Evolutionary conservation across 2,888 invertebrate species (phyloP).

Genomic region (Agonopterix subpropinquella): DNA sequence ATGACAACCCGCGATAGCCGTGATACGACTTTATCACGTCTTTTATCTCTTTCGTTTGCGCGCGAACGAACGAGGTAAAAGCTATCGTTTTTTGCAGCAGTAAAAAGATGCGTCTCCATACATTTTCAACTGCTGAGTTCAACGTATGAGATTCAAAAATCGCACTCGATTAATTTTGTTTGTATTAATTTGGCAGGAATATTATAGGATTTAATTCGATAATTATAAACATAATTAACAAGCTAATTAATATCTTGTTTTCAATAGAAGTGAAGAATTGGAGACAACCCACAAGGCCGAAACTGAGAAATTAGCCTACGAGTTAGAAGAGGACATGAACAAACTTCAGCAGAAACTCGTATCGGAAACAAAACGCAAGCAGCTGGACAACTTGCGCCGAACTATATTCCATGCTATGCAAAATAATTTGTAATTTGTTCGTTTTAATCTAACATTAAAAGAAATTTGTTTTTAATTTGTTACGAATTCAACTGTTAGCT

Average conservation of each 20-base stretch:
- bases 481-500: background rate
- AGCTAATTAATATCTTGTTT: too few relatives aligned
- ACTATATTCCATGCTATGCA: conserved; percentile 6
- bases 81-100: too few relatives aligned
- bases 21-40: too few relatives aligned
- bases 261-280: conserved; percentile 3
- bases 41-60: too few relatives aligned
- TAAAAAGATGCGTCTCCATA: too few relatives aligned
- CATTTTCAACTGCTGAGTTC: too few relatives aligned
- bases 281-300: conserved; percentile 2
- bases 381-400: conserved; percentile 5
- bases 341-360: conserved; percentile 5
- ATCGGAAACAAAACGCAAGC: conserved; percentile 6
- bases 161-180: too few relatives aligned
- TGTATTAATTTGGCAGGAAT: background rate
- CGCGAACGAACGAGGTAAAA: too few relatives aligned
- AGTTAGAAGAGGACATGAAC: conserved; percentile 4
- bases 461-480: background rate
- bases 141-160: too few relatives aligned
- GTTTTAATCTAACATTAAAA: background rate
- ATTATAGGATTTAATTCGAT: background rate
- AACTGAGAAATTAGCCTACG: conserved; percentile 1
- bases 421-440: conserved; percentile 4
- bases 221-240: too few relatives aligned
- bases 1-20: too few relatives aligned